Conservation (phyloP, 64 coral and sea anemone genomes). For the Montipora foliosa region DNA sequence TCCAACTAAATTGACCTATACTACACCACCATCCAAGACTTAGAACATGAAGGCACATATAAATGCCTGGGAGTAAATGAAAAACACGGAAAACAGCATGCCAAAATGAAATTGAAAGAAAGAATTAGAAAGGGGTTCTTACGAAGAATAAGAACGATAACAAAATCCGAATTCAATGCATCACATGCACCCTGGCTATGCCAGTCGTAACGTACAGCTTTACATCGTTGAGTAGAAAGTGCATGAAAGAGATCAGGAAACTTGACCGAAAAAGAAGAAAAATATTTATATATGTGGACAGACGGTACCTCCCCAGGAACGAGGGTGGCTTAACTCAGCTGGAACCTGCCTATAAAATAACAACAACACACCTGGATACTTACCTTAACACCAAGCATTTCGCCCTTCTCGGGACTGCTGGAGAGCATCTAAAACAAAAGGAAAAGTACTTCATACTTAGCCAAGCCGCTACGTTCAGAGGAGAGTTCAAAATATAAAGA, state of each 20-base stretch:
- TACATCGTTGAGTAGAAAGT: neutral
- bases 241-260: neutral
- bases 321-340: no score
- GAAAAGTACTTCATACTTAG: no score
- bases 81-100: constrained; percentile 3
- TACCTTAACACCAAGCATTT: no score
- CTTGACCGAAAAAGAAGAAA: no score
- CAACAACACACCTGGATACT: no score
- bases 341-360: no score
- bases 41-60: constrained; percentile 5
- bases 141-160: neutral
- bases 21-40: neutral
- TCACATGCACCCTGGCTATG: neutral
- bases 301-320: no score
- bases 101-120: neutral
- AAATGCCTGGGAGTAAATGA: constrained; percentile 5
- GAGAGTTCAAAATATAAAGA: no score
- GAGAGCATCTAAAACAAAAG: no score
- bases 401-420: no score
- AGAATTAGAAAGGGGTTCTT: neutral
- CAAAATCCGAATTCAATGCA: neutral
- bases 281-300: no score
- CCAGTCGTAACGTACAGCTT: neutral
- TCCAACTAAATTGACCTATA: neutral
- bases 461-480: no score